Percentiles rank a stretch among this genome's conserved stretches.
These are phyloP conservation scores for Ephydatia muelleri DNA, from an alignment of 37 sponge, comb jelly and placozoan genomes.

Conservation along the genomic window DNA sequence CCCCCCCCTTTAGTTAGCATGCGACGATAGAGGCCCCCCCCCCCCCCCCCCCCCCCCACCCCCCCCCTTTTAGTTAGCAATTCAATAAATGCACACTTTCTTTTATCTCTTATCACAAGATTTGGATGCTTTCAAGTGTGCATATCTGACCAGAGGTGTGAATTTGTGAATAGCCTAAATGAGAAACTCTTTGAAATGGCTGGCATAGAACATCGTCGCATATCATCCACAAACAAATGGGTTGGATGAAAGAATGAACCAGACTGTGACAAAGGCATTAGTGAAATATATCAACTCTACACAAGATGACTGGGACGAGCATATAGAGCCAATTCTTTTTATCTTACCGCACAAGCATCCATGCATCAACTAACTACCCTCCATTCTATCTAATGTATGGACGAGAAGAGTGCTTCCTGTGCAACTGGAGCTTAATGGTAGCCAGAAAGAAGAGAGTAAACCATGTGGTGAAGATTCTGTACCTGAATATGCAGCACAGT, in stretches of 20 bases:
- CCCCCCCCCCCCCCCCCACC: too few relatives aligned
- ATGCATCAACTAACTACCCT: constrained; percentile 37
- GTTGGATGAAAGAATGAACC: constrained; percentile 52
- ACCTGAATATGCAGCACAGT: background rate
- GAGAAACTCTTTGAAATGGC: constrained; percentile 28
- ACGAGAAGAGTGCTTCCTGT: constrained; percentile 11
- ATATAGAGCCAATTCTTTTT: constrained; percentile 36
- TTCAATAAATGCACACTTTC: constrained; percentile 34
- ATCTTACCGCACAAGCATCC: constrained; percentile 43
- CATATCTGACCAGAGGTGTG: constrained; percentile 49
- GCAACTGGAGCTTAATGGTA: background rate
- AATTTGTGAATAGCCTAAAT: constrained; percentile 37
- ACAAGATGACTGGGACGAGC: constrained; percentile 40
- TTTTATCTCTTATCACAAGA: constrained; percentile 15
- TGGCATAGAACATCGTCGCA: constrained; percentile 44
- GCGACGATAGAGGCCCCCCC: too few relatives aligned
- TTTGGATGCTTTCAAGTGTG: background rate
- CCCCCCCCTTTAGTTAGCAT: too few relatives aligned
- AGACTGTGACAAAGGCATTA: constrained; percentile 8
- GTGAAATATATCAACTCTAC: constrained; percentile 10
- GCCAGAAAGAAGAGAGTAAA: background rate
- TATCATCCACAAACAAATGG: constrained; percentile 55
- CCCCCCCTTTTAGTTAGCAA: too few relatives aligned
- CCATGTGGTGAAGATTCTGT: background rate
- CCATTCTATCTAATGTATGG: constrained; percentile 37